These are phyloP conservation scores for Ondatra zibethicus DNA, from an alignment of 2,113 vertebrate species.

Conservation along the genomic window DNA sequence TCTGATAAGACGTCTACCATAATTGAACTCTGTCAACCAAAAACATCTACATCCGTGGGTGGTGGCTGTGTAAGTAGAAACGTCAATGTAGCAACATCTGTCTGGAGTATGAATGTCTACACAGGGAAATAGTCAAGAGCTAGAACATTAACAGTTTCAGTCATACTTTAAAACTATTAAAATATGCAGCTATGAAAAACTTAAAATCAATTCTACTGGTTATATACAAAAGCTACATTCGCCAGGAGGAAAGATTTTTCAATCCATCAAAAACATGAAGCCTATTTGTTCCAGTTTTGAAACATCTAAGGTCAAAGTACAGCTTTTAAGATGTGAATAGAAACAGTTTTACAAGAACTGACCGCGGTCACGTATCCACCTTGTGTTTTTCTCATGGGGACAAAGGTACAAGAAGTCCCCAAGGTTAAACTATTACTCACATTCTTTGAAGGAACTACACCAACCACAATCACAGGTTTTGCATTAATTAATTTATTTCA, in stretches of 20 bases:
- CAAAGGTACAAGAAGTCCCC: constrained; percentile 47
- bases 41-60: neutral
- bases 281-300: constrained; percentile 14
- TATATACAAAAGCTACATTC: constrained; percentile 11
- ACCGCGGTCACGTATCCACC: neutral
- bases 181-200: neutral
- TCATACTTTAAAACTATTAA: constrained; percentile 6
- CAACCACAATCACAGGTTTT: neutral
- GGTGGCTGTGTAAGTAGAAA: neutral
- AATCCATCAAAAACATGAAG: constrained; percentile 40
- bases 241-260: constrained; percentile 31
- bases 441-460: constrained; percentile 66
- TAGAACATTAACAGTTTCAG: neutral
- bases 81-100: neutral
- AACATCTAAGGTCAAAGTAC: constrained; percentile 11
- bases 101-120: neutral
- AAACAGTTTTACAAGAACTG: neutral
- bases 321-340: constrained; percentile 47
- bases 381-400: neutral
- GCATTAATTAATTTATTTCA: constrained; percentile 53
- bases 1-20: neutral
- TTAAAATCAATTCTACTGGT: neutral
- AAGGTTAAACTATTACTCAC: constrained; percentile 68
- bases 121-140: neutral
- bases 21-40: neutral